These are phyloP conservation scores for Melanotaenia maccullochi DNA, from an alignment of 2,797 vertebrate genomes.

Conservation along the genomic window DNA sequence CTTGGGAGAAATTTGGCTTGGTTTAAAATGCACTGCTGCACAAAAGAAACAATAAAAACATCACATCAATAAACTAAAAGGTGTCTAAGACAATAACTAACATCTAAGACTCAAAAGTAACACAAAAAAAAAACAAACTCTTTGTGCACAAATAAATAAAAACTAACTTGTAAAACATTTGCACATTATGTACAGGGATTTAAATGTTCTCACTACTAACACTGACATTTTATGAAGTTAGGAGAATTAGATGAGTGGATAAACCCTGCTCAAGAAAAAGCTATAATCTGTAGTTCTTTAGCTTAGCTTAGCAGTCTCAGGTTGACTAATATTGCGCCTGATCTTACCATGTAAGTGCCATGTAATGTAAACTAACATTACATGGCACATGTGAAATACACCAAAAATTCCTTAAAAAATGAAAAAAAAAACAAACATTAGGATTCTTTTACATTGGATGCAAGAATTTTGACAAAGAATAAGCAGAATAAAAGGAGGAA, in stretches of 20 bases:
- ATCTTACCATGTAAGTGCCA: not conserved
- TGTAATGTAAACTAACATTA: not conserved
- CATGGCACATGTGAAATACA: not conserved
- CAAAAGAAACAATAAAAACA: too few relatives aligned
- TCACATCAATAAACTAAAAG: too few relatives aligned
- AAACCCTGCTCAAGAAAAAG: not conserved
- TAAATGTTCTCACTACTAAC: not conserved
- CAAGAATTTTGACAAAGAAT: not conserved
- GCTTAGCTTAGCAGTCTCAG: not conserved
- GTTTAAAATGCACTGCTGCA: too few relatives aligned
- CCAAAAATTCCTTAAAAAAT: not conserved
- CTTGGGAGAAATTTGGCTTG: too few relatives aligned
- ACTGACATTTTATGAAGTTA: too few relatives aligned
- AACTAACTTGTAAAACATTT: too few relatives aligned
- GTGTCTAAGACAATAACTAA: too few relatives aligned
- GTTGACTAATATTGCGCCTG: not conserved
- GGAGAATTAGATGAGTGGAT: not conserved
- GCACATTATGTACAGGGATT: constrained; percentile 3
- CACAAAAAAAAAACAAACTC: too few relatives aligned
- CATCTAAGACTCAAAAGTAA: too few relatives aligned
- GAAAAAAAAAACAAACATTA: too few relatives aligned
- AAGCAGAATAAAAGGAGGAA: not conserved
- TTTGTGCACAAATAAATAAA: too few relatives aligned
- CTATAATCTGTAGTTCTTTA: not conserved
- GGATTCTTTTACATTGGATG: not conserved